These are phyloP conservation scores for Pelodytes ibericus DNA, from an alignment of 2,797 vertebrate genomes.

Conservation along the genomic window DNA sequence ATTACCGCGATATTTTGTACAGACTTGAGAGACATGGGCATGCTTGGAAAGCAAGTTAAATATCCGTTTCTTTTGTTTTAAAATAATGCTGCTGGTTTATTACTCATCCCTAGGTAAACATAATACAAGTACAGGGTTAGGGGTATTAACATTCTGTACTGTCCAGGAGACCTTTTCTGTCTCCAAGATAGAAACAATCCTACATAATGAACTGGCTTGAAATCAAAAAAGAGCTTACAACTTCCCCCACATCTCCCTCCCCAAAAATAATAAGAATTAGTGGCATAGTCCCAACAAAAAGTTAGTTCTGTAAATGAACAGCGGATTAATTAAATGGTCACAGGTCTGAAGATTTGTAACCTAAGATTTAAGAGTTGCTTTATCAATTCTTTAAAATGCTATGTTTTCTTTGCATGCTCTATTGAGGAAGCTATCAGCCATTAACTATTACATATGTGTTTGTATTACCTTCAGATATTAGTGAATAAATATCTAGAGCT, in stretches of 20 bases:
- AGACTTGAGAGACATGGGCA: no score
- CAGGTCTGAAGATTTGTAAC: neutral
- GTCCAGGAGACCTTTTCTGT: neutral
- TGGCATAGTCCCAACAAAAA: neutral
- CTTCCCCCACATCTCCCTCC: neutral
- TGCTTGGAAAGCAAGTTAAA: no score
- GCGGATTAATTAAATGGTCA: slow-evolving; percentile 1
- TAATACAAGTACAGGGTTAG: no score
- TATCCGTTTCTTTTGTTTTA: no score
- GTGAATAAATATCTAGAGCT: neutral
- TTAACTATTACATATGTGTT: no score
- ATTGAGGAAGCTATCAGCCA: no score
- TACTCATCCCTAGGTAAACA: no score
- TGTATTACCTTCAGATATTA: neutral
- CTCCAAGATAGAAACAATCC: neutral
- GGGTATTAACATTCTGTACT: neutral
- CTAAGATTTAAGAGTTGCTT: neutral
- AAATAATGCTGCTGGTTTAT: no score
- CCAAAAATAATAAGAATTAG: slow-evolving; percentile 1
- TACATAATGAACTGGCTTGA: neutral
- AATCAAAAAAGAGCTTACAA: neutral
- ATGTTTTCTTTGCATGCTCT: no score
- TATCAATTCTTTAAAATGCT: neutral
- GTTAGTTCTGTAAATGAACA: slow-evolving; percentile 4
- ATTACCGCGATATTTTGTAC: no score